Conservation (phyloP, 2,888 invertebrate species). For the Hirtodrosophila alboralis region DNA sequence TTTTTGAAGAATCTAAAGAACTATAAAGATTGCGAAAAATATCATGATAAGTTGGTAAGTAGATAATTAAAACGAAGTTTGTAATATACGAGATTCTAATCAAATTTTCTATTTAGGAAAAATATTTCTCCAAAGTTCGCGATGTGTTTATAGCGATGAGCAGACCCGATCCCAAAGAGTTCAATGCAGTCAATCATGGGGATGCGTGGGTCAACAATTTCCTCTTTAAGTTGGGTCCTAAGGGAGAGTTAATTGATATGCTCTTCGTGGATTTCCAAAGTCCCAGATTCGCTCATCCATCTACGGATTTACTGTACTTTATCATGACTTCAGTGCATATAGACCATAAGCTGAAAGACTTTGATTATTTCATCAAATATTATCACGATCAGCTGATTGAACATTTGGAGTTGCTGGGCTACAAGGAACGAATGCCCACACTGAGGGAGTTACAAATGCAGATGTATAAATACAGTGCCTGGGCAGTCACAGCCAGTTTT, state of each 20-base stretch:
- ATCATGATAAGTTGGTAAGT: constrained; percentile 66
- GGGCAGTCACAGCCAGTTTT: constrained; percentile 51
- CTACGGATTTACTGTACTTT: constrained; percentile 76
- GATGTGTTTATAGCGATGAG: constrained; percentile 14
- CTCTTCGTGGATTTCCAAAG: constrained; percentile 80
- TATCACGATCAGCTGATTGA: constrained; percentile 77
- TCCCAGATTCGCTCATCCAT: constrained; percentile 71
- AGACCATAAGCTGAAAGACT: constrained; percentile 76
- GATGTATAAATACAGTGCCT: constrained; percentile 61
- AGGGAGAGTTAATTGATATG: constrained; percentile 68
- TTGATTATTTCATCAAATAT: constrained; percentile 79
- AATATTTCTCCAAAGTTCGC: constrained; percentile 32
- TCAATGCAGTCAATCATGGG: constrained; percentile 78
- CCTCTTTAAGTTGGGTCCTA: constrained; percentile 69
- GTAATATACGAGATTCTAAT: neutral
- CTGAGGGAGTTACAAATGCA: constrained; percentile 71
- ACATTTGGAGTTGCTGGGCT: constrained; percentile 69
- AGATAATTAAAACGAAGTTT: neutral
- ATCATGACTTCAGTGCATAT: constrained; percentile 76
- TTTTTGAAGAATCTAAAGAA: constrained; percentile 46
- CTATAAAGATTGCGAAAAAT: constrained; percentile 53
- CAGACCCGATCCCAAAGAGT: constrained; percentile 50
- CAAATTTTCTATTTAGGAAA: constrained; percentile 34
- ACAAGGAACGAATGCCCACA: constrained; percentile 65
- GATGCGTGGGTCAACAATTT: constrained; percentile 80